A percentile compares a stretch with the other conserved stretches of the same genome.
These are phyloP conservation scores for Platysternon megacephalum DNA, from an alignment of 2,113 vertebrate genomes.

Conservation along the genomic window DNA sequence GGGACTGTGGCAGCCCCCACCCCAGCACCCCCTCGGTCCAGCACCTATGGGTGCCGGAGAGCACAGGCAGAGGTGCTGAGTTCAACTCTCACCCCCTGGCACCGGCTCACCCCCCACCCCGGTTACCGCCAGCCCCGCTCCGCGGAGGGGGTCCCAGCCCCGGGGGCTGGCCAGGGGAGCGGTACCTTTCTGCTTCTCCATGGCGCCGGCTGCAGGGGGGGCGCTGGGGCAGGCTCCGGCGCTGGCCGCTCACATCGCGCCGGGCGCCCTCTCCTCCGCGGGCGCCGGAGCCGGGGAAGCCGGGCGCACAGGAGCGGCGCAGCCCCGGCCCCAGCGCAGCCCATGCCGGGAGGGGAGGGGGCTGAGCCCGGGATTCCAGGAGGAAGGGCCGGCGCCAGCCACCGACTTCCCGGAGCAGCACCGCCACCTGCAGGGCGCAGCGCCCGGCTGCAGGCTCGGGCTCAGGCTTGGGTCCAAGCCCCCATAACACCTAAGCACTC, in stretches of 20 bases:
- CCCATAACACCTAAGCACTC: too few species aligned
- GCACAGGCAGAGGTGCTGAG: too few species aligned
- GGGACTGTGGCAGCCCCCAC: too few species aligned
- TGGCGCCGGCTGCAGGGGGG: not conserved
- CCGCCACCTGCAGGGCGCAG: constrained; percentile 44
- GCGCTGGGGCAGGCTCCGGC: constrained; percentile 21
- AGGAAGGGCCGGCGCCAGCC: not conserved
- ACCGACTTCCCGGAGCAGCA: constrained; percentile 20
- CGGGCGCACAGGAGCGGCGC: not conserved
- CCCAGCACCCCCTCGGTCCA: not conserved
- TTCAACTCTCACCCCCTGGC: too few species aligned
- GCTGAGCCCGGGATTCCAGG: not conserved
- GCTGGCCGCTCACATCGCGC: not conserved
- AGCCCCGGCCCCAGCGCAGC: not conserved
- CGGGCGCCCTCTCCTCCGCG: not conserved
- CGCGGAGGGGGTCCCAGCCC: too few species aligned
- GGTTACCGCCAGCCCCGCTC: not conserved
- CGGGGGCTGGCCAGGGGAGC: not conserved
- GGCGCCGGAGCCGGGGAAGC: not conserved
- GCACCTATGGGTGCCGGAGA: not conserved
- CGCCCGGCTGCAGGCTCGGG: not conserved
- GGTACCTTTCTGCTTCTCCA: constrained; percentile 72
- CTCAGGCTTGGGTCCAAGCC: too few species aligned
- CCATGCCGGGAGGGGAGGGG: not conserved
- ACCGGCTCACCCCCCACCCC: too few species aligned